Conservation (phyloP, 2,888 invertebrate species). For the Lagria hirta region DNA sequence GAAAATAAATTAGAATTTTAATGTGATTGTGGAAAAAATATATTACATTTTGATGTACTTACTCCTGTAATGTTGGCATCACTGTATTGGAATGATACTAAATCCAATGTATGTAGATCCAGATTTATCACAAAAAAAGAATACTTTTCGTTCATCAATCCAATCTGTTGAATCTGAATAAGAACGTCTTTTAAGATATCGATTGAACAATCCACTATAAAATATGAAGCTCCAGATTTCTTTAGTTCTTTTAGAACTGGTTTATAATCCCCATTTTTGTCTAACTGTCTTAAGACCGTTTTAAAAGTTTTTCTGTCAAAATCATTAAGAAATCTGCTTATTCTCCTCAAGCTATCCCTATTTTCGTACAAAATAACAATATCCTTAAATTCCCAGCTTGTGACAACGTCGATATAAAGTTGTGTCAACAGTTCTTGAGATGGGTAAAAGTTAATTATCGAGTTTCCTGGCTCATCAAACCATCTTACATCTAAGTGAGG, state of each 20-base stretch:
- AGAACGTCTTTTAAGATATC: conserved; percentile 55
- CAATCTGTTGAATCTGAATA: conserved; percentile 62
- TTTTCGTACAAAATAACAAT: conserved; percentile 85
- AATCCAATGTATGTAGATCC: conserved; percentile 61
- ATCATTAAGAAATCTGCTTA: conserved; percentile 58
- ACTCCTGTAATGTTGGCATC: conserved; percentile 64
- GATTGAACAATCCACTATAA: conserved; percentile 58
- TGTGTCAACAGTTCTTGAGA: conserved; percentile 67
- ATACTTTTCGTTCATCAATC: conserved; percentile 60
- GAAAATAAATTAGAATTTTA: no score
- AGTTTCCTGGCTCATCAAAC: conserved; percentile 66
- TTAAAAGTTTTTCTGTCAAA: conserved; percentile 49
- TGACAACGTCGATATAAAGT: conserved; percentile 71
- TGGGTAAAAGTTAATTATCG: conserved; percentile 88
- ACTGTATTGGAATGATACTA: conserved; percentile 59
- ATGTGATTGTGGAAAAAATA: neutral
- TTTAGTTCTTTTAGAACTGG: conserved; percentile 54
- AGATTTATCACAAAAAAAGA: conserved; percentile 61
- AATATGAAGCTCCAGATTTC: conserved; percentile 54
- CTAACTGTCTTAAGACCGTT: conserved; percentile 55
- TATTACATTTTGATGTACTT: conserved; percentile 25
- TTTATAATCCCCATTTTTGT: conserved; percentile 58
- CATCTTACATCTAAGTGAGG: conserved; percentile 66
- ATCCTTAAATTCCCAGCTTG: conserved; percentile 74
- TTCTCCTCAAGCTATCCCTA: conserved; percentile 58